A percentile compares a stretch with the other conserved stretches of the same genome.
Evolutionary conservation across 2,888 invertebrate genomes (phyloP).

Genomic region (Xanthia togata): DNA sequence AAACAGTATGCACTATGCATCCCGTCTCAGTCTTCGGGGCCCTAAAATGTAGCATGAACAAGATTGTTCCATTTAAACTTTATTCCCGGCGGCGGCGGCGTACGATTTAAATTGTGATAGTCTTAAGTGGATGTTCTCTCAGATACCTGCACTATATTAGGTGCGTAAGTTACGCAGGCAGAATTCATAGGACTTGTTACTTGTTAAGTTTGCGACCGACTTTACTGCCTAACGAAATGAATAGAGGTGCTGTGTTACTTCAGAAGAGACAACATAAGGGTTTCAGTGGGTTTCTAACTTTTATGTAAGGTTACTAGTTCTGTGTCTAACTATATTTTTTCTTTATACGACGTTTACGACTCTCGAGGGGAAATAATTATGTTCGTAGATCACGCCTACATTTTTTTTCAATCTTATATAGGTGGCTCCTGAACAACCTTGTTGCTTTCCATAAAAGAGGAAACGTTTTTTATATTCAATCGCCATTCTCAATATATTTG

Average conservation of each 20-base stretch:
- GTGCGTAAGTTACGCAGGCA: constrained; percentile 48
- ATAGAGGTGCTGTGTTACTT: constrained; percentile 57
- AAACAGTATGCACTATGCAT: constrained; percentile 73
- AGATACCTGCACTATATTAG: constrained; percentile 46
- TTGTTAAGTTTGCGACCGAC: constrained; percentile 38
- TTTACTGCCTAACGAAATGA: constrained; percentile 30
- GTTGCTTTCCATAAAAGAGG: constrained; percentile 8
- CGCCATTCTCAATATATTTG: not conserved
- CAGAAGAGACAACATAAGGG: constrained; percentile 40
- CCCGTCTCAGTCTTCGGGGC: constrained; percentile 57
- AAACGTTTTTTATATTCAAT: not conserved
- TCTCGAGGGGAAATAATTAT: constrained; percentile 27
- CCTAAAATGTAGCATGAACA: constrained; percentile 70
- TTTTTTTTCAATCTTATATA: constrained; percentile 27
- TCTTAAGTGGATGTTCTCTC: constrained; percentile 44
- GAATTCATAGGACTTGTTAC: constrained; percentile 32
- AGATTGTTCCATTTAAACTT: constrained; percentile 65
- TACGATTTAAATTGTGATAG: constrained; percentile 60
- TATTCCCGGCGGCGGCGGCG: constrained; percentile 42
- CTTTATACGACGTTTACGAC: constrained; percentile 50
- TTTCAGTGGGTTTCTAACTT: constrained; percentile 33
- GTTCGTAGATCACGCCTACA: constrained; percentile 22
- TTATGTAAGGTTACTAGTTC: constrained; percentile 35
- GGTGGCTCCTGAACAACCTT: not conserved
- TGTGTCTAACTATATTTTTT: constrained; percentile 49